Percentiles rank a stretch among this genome's conserved stretches.
Conservation (phyloP, 1,140 invertebrate genomes). For the Tetramorium alpestre region DNA sequence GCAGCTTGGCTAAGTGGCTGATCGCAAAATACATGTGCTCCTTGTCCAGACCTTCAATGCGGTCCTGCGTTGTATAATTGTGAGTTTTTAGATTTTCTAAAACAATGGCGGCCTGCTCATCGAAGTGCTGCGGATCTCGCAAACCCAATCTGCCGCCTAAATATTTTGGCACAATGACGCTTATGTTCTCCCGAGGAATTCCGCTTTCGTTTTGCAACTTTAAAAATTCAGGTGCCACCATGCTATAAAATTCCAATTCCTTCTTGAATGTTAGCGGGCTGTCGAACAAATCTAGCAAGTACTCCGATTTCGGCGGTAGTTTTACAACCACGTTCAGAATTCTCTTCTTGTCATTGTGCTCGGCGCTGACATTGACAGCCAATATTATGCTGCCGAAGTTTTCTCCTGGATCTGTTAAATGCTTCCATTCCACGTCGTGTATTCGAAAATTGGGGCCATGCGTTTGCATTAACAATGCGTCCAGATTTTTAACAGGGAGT, state of each 20-base stretch:
- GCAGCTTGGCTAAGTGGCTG: constrained; percentile 86
- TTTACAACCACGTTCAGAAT: constrained; percentile 86
- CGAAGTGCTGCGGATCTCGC: constrained; percentile 82
- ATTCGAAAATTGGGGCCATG: constrained; percentile 73
- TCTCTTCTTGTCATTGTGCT: constrained; percentile 72
- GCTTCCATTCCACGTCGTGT: constrained; percentile 77
- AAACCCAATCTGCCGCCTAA: constrained; percentile 87
- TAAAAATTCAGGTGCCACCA: constrained; percentile 84
- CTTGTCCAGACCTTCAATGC: constrained; percentile 85
- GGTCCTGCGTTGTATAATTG: constrained; percentile 86
- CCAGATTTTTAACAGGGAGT: constrained; percentile 78
- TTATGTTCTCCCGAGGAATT: constrained; percentile 79
- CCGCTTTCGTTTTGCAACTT: constrained; percentile 85
- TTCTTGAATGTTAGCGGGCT: constrained; percentile 87
- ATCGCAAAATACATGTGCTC: constrained; percentile 85
- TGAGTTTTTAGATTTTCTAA: constrained; percentile 87
- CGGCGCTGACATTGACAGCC: constrained; percentile 80
- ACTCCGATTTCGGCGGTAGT: constrained; percentile 86
- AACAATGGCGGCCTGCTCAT: constrained; percentile 86
- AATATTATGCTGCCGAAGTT: constrained; percentile 88
- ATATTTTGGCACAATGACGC: constrained; percentile 84
- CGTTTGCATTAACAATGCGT: constrained; percentile 71
- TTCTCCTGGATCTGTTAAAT: constrained; percentile 87
- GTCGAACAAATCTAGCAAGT: constrained; percentile 86
- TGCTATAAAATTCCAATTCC: constrained; percentile 87